These are phyloP conservation scores for Neolamprologus devosi DNA, from an alignment of 2,113 vertebrate genomes.

Conservation along the genomic window DNA sequence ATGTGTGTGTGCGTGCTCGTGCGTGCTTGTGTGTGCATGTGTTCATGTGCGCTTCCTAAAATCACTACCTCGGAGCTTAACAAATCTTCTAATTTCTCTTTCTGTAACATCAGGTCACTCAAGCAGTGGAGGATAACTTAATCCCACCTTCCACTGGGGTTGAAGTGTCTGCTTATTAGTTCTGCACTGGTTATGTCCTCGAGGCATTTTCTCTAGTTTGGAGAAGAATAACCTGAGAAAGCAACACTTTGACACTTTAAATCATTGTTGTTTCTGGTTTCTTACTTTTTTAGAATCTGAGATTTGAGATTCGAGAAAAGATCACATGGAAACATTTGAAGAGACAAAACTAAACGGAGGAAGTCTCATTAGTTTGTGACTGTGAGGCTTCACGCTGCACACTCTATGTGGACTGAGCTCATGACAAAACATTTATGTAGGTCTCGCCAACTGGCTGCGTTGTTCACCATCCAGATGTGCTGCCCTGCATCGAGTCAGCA, in stretches of 20 bases:
- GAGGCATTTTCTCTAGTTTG: neutral
- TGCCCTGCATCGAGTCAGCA: neutral
- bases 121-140: neutral
- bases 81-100: neutral
- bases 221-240: neutral
- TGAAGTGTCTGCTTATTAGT: neutral
- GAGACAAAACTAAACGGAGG: neutral
- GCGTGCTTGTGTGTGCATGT: neutral
- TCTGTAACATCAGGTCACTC: neutral
- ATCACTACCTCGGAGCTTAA: neutral
- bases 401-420: neutral
- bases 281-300: neutral
- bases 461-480: neutral
- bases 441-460: neutral
- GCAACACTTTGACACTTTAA: neutral
- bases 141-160: neutral
- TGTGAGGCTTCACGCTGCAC: neutral
- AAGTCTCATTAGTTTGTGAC: neutral
- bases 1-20: neutral
- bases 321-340: neutral
- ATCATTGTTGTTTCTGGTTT: neutral
- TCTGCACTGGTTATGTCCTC: neutral
- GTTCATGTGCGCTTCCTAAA: neutral
- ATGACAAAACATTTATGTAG: neutral
- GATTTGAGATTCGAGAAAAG: neutral